Evolutionary conservation across 2,797 vertebrate genomes (phyloP).

Genomic region (Rhadinocentrus ornatus): DNA sequence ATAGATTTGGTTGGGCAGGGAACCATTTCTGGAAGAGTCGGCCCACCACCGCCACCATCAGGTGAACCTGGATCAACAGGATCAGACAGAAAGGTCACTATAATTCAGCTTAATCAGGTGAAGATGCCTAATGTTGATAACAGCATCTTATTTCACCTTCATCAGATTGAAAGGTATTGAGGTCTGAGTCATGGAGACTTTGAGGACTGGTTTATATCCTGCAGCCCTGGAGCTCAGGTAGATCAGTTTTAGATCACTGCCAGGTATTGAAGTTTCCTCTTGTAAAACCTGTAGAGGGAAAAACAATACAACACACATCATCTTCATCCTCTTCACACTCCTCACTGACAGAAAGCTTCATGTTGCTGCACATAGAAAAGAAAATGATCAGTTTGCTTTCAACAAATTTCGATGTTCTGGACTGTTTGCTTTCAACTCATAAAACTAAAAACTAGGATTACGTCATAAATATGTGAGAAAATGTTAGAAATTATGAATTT

Average conservation of each 20-base stretch:
- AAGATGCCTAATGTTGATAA: too few species aligned
- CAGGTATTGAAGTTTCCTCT: conserved; percentile 94
- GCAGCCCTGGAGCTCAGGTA: conserved; percentile 95
- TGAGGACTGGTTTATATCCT: conserved; percentile 96
- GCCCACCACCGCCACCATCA: conserved; percentile 97
- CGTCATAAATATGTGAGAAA: too few species aligned
- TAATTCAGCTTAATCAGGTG: too few species aligned
- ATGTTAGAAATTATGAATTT: too few species aligned
- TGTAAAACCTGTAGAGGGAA: conserved; percentile 89
- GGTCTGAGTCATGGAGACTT: conserved; percentile 95
- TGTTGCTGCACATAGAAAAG: too few species aligned
- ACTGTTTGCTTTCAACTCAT: too few species aligned
- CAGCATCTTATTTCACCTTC: conserved; percentile 79
- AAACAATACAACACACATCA: background rate
- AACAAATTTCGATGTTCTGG: too few species aligned
- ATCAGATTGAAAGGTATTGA: conserved; percentile 96
- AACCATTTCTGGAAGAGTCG: conserved; percentile 99
- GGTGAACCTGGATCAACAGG: conserved; percentile 84
- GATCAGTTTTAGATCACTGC: conserved; percentile 92
- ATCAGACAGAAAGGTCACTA: background rate
- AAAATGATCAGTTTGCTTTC: too few species aligned
- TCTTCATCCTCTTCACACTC: background rate
- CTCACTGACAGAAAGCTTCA: background rate
- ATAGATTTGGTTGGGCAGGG: conserved; percentile 94
- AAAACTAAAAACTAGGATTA: too few species aligned